Percentiles rank a stretch among this genome's conserved stretches.
phyloP scores from a whole-genome alignment of 2,888 invertebrate genomes.

The Lomographa bimaculata region DNA sequence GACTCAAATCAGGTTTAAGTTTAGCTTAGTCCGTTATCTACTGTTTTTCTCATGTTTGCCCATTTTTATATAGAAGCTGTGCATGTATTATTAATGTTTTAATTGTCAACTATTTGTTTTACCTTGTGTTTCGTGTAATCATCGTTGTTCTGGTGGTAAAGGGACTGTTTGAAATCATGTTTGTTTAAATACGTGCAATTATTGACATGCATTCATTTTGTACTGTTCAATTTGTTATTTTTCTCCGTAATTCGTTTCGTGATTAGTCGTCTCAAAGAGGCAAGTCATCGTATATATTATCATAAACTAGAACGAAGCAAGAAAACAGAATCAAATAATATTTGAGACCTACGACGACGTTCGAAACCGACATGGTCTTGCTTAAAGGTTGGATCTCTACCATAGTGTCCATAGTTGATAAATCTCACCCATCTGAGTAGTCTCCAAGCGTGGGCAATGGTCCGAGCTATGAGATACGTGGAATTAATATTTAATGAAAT shows the following conservation, averaged over 20 bases:
- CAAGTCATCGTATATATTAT: too few relatives aligned
- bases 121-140: background rate
- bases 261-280: too few relatives aligned
- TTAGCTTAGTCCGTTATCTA: too few relatives aligned
- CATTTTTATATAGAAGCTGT: slow-evolving; percentile 2
- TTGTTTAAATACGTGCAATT: background rate
- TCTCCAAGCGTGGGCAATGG: slow-evolving; percentile 6
- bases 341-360: too few relatives aligned
- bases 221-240: background rate
- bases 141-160: slow-evolving; percentile 1
- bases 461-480: slow-evolving; percentile 24
- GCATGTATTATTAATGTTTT: slow-evolving; percentile 4
- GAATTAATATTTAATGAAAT: slow-evolving; percentile 12
- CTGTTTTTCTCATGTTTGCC: background rate
- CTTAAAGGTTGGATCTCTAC: too few relatives aligned
- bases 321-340: too few relatives aligned
- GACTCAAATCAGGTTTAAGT: too few relatives aligned
- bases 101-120: slow-evolving; percentile 5
- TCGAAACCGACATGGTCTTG: too few relatives aligned
- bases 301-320: too few relatives aligned
- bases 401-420: too few relatives aligned
- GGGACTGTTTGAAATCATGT: background rate
- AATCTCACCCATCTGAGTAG: too few relatives aligned
- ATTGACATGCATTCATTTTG: background rate
- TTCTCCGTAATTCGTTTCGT: too few relatives aligned